Evolutionary conservation across 2,113 vertebrate genomes (phyloP).

Genomic region (Tachuris rubrigastra): DNA sequence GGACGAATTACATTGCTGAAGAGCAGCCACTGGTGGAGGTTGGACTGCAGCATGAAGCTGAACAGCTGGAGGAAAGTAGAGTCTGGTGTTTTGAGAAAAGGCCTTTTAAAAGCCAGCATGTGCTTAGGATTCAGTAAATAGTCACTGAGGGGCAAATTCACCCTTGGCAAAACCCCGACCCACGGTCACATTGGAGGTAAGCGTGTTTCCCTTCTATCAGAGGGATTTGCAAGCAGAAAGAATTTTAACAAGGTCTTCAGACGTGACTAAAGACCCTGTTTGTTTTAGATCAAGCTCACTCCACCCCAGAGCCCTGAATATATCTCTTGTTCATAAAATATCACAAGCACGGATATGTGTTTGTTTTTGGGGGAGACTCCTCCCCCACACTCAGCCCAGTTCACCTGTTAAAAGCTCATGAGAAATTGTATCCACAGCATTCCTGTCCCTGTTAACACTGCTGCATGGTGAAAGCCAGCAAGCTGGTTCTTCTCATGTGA

Average conservation of each 20-base stretch:
- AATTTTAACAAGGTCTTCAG: conserved; percentile 65
- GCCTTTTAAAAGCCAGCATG: background rate
- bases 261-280: conserved; percentile 43
- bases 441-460: background rate
- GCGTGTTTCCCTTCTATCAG: conserved; percentile 32
- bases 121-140: conserved; percentile 8
- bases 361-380: background rate
- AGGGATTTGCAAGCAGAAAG: conserved; percentile 57
- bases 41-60: background rate
- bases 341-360: background rate
- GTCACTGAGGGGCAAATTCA: conserved; percentile 25
- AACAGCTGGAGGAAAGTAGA: conserved; percentile 2
- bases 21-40: background rate
- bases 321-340: conserved; percentile 28
- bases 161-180: background rate
- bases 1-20: background rate
- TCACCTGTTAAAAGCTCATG: conserved; percentile 50
- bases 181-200: background rate
- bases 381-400: background rate
- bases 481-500: background rate
- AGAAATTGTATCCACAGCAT: background rate
- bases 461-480: background rate
- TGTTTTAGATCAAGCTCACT: conserved; percentile 32
- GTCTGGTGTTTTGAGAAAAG: background rate
- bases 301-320: background rate